phyloP scores from a whole-genome alignment of 1,140 invertebrate species.

The Tetragnatha versicolor region DNA sequence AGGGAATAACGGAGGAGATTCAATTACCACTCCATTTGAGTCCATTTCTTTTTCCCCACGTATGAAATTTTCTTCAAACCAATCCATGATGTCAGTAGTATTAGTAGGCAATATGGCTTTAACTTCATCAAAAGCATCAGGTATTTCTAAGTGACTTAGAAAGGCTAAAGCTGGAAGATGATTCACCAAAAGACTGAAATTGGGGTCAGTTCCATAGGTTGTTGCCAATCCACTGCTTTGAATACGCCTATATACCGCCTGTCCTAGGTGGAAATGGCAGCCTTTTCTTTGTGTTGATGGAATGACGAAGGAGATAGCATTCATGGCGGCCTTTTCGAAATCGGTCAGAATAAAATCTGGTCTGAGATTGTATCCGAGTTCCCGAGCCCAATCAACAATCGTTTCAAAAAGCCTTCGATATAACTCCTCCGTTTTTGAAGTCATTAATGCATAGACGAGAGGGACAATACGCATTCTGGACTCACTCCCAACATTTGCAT shows the following conservation, averaged over 20 bases:
- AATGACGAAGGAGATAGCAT: background rate
- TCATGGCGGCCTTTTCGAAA: background rate
- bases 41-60: background rate
- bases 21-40: background rate
- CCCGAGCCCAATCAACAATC: background rate
- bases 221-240: background rate
- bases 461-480: background rate
- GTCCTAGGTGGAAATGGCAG: background rate
- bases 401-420: background rate
- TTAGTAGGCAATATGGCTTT: background rate
- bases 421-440: background rate
- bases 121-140: background rate
- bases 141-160: background rate
- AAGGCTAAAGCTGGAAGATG: background rate
- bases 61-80: background rate
- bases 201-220: background rate
- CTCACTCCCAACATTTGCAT: background rate
- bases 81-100: background rate
- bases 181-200: background rate
- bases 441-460: background rate
- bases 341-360: background rate
- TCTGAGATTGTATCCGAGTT: background rate
- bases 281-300: background rate
- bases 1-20: background rate
- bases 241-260: background rate